Base-by-base conservation (phyloP, 2,888 invertebrate genomes). In the Coremacera marginata region DNA sequence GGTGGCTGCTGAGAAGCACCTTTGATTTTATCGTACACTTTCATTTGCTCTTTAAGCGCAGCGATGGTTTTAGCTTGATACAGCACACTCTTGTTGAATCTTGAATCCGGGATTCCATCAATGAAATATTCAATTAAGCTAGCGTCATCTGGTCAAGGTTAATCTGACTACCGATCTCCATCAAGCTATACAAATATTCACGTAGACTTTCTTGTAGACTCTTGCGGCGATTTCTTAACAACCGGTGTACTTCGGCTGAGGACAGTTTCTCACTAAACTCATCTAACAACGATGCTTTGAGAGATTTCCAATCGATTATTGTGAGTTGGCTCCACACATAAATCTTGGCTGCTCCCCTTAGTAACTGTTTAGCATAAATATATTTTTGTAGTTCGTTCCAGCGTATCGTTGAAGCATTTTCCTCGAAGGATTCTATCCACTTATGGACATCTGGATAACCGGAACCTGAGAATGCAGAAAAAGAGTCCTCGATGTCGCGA, bases 341-440 rank as follows among this genome's bases (percentile, higher is more conserved):
- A 7, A 75, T 19, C 27, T 70, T 75, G 2, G 78, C 75, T 5
- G 57, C 70, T 14, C 75, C 57, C 9, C 70, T 75, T 25, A 77
- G 55, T 16, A 77, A 51, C 14, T 76, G 77, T 27, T 77, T 67
- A 1, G 67, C 72, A 34, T 77, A 77, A 14, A 77, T 49, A n/a
- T 37, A 71, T n/a, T 65, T 65, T 14, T 77, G 71, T 8, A 77
- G 67, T 1, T 67, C 72, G 27, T 72, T 77, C 77, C 76, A 77
- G 3, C 37, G 14, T 19, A 77, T 70, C 5, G 77, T 31, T 25
- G n/a, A 5, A 8, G 75, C 68, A 37, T 68, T 75, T 22, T 31
- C 68, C 16, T 75, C 70, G 37, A 75, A 75, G 37, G 57, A 34
- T 60, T 75, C 60, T 3, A 68, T 1, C 75, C 75, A 68, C 55